Evolutionary conservation across 2,797 vertebrate genomes (phyloP), one percentile per base, ranked within the genome.

Genomic region (Novumbra hubbsi): DNA sequence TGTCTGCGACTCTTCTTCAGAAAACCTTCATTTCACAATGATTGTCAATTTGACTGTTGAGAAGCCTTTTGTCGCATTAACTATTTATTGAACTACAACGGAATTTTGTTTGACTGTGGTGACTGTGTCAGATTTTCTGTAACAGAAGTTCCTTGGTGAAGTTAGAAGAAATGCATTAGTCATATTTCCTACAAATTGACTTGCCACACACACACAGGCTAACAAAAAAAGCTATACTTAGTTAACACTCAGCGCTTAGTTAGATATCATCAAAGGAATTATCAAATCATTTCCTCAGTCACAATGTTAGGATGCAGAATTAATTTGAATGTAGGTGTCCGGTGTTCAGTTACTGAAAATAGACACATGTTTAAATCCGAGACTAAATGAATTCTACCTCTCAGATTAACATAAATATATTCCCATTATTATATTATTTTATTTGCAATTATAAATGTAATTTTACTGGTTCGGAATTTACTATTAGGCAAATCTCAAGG

Each of bases 171-270:
- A 28, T 9, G 27, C 11, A 1, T 63, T 30, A 63, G 60, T 63
- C 60, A 63, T 30, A 28, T 63, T 63, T 14, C 60, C 60, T 63
- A 27, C 27, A 28, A 28, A 4, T 63, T 27, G 60, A 28, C 60
- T 63, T 49, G 32, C 16, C 73, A 55, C 65, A 55, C 71, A 32
- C 50, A 74, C 73, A 81, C 78, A 79, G 77, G 78, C 76, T 66
- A 27, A 64, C 68, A 64, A 67, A 71, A 27, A 67, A 5, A 67
- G 1, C 2, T 16, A 38, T 21, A 11, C n/a, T 9, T 19, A 66
- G n/a, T 64, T 2, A 11, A 64, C 62, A 30, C 62, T 55, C 71
- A 77, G 6, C 17, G 7, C 19, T 21, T 45, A 1, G 41, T 45
- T 45, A 8, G 41, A 45, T 45, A 8, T 45, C 41, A 7, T 45